Evolutionary conservation across 2,888 invertebrate genomes (phyloP), one percentile per base, ranked within the genome.

Genomic region (Platerodrilus igneus): DNA sequence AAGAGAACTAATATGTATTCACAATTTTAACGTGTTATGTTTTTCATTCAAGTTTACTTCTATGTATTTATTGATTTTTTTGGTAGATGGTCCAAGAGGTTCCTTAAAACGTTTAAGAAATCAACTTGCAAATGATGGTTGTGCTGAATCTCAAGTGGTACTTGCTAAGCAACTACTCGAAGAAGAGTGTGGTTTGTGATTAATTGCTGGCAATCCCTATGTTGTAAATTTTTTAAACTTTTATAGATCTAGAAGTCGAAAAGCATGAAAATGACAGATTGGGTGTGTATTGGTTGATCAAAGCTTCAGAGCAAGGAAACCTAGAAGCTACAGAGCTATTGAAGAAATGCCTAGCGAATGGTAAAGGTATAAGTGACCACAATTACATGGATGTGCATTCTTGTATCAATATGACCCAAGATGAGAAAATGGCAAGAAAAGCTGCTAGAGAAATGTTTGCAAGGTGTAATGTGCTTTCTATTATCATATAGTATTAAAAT

Each of bases 261-360:
- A 79, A 75, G 60, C 78, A 80, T 57, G 85, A 86, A 57, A 86
- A 86, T 67, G 86, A 83, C 45, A 78, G 82, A 50, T 76, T 86
- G 50, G 93, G 91, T 0, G 79, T 94, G 31, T 84, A 88, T 58
- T 94, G 93, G 93, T 68, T 94, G 29, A 82, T 91, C n/a, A 85
- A 86, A 68, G 92, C 94, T 2, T 91, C 93, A 0, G 87, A 90
- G 58, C 91, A 93, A 66, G 94, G 93, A 0, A 90, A 91, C 56
- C 77, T 81, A 25, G 89, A 91, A 63, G 93, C 93, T 0, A 86
- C 90, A 19, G 78, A 78, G 43, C 75, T 91, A 58, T 72, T 95
- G 45, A 72, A 75, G 64, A 79, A 83, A 66, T 86, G 86, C 57
- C 74, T 88, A 7, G 73, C 79, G 21, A 79, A 78, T 18, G 83